Conservation (phyloP, 1,140 invertebrate genomes). For the Tetramorium simillimum region DNA sequence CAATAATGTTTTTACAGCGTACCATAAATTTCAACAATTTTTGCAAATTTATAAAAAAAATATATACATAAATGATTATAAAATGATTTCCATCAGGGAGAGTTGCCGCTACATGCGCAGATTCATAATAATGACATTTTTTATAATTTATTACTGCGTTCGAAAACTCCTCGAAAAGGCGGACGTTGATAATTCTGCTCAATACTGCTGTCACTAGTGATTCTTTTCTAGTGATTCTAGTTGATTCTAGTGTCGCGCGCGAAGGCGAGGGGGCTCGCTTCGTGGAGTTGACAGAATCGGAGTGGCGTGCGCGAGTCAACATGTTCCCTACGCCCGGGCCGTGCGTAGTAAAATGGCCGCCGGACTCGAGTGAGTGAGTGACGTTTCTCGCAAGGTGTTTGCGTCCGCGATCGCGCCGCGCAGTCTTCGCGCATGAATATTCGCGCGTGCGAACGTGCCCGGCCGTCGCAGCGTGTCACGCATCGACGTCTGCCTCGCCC, state of each 20-base stretch:
- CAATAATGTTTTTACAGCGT: too few species aligned
- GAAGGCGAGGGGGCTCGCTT: not conserved
- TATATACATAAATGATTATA: too few species aligned
- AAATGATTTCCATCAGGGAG: too few species aligned
- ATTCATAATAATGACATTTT: too few species aligned
- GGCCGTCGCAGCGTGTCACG: constrained; percentile 53
- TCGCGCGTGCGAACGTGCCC: constrained; percentile 61
- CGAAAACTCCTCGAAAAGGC: too few species aligned
- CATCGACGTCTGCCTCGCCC: constrained; percentile 32
- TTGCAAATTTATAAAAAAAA: too few species aligned
- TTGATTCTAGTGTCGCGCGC: not conserved
- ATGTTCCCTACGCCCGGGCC: not conserved
- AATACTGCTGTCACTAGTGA: not conserved
- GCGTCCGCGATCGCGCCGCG: constrained; percentile 60
- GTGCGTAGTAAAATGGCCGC: constrained; percentile 76
- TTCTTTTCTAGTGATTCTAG: too few species aligned
- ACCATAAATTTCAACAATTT: too few species aligned
- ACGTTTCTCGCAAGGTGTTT: constrained; percentile 75
- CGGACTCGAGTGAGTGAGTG: constrained; percentile 71
- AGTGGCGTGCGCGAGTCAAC: not conserved
- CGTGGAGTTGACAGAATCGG: too few species aligned
- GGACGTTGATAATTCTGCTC: too few species aligned
- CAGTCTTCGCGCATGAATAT: constrained; percentile 69
- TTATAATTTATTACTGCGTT: too few species aligned
- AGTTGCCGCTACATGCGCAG: too few species aligned